Evolutionary conservation across 1,140 invertebrate species (phyloP).

Genomic region (Arctopsyche grandis): DNA sequence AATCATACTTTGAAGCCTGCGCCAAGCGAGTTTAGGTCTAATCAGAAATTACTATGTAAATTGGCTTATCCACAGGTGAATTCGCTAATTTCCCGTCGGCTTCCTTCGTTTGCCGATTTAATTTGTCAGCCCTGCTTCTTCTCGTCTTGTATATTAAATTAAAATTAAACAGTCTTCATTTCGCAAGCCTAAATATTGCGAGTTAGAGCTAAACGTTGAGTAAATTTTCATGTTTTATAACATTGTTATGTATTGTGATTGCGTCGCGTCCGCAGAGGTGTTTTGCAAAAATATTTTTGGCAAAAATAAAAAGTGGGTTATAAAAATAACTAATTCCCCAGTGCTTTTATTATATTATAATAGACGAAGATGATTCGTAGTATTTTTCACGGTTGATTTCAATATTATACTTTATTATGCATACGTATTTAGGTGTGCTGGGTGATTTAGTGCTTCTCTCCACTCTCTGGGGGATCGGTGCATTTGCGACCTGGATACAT

Average conservation of each 20-base stretch:
- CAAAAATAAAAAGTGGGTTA: too few species aligned
- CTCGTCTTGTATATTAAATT: conserved; percentile 17
- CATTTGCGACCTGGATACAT: background rate
- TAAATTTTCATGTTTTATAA: background rate
- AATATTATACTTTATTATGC: background rate
- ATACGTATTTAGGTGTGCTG: too few species aligned
- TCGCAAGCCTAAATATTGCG: background rate
- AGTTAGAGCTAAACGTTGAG: background rate
- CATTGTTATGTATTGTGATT: too few species aligned
- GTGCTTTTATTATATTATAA: too few species aligned
- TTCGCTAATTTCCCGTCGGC: background rate
- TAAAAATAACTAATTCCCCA: too few species aligned
- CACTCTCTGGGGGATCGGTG: background rate
- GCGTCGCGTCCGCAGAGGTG: too few species aligned
- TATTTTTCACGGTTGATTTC: background rate
- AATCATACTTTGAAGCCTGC: too few species aligned
- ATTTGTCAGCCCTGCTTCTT: background rate
- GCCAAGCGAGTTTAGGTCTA: background rate
- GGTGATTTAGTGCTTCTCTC: background rate
- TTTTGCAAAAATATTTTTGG: too few species aligned
- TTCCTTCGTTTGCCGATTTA: background rate
- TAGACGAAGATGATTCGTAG: too few species aligned
- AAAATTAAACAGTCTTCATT: conserved; percentile 13
- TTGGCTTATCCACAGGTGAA: conserved; percentile 13
- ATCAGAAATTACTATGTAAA: background rate